Percentiles rank a stretch among this genome's conserved stretches.
Conservation (phyloP, 2,797 vertebrate species). For the Merluccius polli region DNA sequence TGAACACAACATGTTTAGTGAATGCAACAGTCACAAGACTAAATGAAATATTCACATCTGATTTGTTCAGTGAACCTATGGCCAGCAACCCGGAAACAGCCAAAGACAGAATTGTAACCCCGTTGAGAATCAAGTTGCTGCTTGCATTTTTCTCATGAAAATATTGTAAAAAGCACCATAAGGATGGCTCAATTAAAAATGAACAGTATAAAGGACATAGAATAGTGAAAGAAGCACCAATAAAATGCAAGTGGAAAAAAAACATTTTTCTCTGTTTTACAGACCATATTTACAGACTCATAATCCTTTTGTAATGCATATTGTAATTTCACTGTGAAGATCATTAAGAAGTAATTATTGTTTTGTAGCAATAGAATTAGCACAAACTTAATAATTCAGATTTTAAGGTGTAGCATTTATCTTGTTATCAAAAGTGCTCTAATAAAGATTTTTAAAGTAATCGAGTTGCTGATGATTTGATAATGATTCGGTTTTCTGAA, state of each 20-base stretch:
- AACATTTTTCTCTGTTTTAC: constrained; percentile 70
- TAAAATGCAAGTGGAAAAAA: constrained; percentile 63
- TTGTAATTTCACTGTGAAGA: not conserved
- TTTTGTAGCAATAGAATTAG: constrained; percentile 24
- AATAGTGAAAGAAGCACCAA: constrained; percentile 81
- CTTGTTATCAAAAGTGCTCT: constrained; percentile 81
- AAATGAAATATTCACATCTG: constrained; percentile 70
- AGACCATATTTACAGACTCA: constrained; percentile 31
- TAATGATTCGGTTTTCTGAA: constrained; percentile 58
- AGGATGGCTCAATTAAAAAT: constrained; percentile 62
- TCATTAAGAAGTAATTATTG: constrained; percentile 59
- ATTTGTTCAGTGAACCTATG: constrained; percentile 62
- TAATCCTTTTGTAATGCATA: constrained; percentile 4
- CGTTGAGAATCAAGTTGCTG: constrained; percentile 36
- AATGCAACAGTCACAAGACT: constrained; percentile 70
- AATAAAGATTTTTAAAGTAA: constrained; percentile 70
- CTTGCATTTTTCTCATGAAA: constrained; percentile 46
- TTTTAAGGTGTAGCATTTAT: constrained; percentile 73
- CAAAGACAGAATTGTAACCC: constrained; percentile 48
- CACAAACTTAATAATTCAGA: constrained; percentile 61
- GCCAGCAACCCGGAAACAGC: constrained; percentile 61
- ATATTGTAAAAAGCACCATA: constrained; percentile 71
- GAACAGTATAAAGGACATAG: constrained; percentile 70
- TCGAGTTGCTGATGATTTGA: constrained; percentile 69
- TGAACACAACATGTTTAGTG: constrained; percentile 64